Evolutionary conservation across 2,797 vertebrate genomes (phyloP), one percentile per base, ranked within the genome.

Genomic region (Lemur catta): DNA sequence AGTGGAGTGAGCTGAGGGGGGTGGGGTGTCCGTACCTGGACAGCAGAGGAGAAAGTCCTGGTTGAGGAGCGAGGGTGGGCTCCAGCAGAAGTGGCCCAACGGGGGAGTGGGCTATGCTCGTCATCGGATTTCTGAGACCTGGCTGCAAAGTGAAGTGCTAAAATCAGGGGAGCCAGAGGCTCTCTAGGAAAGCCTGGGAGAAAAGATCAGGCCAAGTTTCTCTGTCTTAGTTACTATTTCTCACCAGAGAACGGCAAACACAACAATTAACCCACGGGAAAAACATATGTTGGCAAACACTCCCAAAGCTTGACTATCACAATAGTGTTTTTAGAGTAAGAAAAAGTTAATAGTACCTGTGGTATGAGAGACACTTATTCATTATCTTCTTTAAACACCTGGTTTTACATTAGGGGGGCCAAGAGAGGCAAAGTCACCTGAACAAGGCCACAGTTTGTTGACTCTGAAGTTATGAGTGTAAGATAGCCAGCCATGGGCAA

Each of bases 171-270:
- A 50, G 48, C 17, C 91, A 89, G 82, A 69, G 78, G 87, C 35
- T 0, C 0, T 59, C 93, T 93, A 79, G 0, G 7, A 69, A 78
- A 80, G 72, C 78, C 71, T 82, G 57, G 74, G 55, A 65, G 28
- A 75, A 92, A 57, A 89, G 65, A 88, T 61, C 11, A 82, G 76
- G 71, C 12, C 35, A 72, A 35, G 11, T 79, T 76, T 75, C 30
- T 46, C 86, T 46, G 85, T 82, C 93, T 94, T 97, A 86, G 93
- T 96, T 96, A 92, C 84, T 65, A 76, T 38, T 97, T 97, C 91
- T 96, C 0, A 22, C 61, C 50, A 96, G 82, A 84, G 89, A 67
- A 93, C 4, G 89, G 33, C 41, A 48, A 96, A 38, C 50, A 9
- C 91, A 84, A 86, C 95, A 35, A 14, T 79, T 82, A 92, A 50